Percentiles rank a stretch among this genome's conserved stretches.
These are phyloP conservation scores for Hyppa rectilinea DNA, from an alignment of 2,888 invertebrate genomes.

Conservation along the genomic window DNA sequence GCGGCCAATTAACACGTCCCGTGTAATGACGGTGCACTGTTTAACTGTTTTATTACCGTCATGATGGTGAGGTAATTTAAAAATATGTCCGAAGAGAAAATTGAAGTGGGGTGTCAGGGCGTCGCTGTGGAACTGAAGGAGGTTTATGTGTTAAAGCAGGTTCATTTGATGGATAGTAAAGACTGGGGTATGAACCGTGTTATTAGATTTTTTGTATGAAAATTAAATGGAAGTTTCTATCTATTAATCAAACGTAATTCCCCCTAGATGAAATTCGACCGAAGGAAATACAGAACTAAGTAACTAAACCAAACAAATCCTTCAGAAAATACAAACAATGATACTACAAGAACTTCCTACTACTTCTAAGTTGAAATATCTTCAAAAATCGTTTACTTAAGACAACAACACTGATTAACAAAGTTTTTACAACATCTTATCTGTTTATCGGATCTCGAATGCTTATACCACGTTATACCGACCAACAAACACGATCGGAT, in stretches of 20 bases:
- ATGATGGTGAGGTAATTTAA: conserved; percentile 20
- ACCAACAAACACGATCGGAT: conserved; percentile 63
- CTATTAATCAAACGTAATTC: neutral
- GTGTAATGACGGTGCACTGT: conserved; percentile 62
- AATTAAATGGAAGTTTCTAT: neutral
- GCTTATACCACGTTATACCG: conserved; percentile 27
- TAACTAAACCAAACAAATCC: neutral
- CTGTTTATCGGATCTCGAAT: conserved; percentile 57
- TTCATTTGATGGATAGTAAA: conserved; percentile 31
- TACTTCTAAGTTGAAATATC: conserved; percentile 32
- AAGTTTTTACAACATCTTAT: conserved; percentile 64
- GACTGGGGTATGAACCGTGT: neutral
- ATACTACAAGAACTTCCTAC: conserved; percentile 24
- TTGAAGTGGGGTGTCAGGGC: neutral
- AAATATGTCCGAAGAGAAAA: conserved; percentile 13
- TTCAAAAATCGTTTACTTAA: conserved; percentile 44
- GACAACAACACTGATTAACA: conserved; percentile 56
- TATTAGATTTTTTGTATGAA: conserved; percentile 24
- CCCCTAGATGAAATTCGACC: neutral
- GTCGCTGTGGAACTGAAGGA: neutral
- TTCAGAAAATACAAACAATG: conserved; percentile 23
- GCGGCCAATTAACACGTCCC: conserved; percentile 74
- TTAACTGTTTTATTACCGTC: conserved; percentile 44
- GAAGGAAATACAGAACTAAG: neutral
- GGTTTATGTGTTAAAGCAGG: conserved; percentile 14